phyloP scores from a whole-genome alignment of 2,113 vertebrate species.

The Ardeotis arabs region DNA sequence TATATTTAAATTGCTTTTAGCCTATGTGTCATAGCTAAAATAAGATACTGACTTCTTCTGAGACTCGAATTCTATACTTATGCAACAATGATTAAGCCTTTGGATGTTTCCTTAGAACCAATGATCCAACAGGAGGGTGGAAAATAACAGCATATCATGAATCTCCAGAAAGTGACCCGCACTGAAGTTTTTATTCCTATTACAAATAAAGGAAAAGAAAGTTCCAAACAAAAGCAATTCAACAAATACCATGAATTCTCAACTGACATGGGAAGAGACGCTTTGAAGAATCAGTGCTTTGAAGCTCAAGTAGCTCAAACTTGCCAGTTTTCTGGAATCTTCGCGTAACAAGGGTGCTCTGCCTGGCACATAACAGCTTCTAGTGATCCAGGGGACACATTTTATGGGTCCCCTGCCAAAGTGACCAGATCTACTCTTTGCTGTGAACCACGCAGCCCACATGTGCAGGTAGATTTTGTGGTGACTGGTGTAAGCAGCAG shows the following conservation, averaged over 20 bases:
- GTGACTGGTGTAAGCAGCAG: neutral
- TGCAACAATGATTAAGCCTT: constrained; percentile 57
- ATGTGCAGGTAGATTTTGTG: neutral
- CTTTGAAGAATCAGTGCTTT: constrained; percentile 28
- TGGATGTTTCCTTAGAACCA: constrained; percentile 24
- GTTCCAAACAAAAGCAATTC: constrained; percentile 15
- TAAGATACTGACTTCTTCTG: constrained; percentile 52
- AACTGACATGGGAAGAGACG: neutral
- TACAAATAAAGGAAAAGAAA: constrained; percentile 44
- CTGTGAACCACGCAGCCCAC: neutral
- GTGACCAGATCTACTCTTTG: neutral
- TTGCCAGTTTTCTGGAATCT: neutral
- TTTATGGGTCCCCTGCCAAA: neutral
- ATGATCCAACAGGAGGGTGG: constrained; percentile 12
- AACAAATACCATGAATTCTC: neutral
- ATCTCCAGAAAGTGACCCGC: constrained; percentile 24
- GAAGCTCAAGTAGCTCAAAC: neutral
- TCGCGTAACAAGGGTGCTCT: neutral
- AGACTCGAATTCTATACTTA: constrained; percentile 52
- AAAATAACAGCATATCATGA: constrained; percentile 43
- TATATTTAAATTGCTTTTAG: constrained; percentile 63
- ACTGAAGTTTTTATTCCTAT: neutral
- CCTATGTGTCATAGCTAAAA: constrained; percentile 62
- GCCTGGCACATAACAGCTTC: neutral
- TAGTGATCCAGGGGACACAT: neutral